Base-by-base conservation (phyloP, 2,888 invertebrate genomes). In the Sabatieria punctata region DNA sequence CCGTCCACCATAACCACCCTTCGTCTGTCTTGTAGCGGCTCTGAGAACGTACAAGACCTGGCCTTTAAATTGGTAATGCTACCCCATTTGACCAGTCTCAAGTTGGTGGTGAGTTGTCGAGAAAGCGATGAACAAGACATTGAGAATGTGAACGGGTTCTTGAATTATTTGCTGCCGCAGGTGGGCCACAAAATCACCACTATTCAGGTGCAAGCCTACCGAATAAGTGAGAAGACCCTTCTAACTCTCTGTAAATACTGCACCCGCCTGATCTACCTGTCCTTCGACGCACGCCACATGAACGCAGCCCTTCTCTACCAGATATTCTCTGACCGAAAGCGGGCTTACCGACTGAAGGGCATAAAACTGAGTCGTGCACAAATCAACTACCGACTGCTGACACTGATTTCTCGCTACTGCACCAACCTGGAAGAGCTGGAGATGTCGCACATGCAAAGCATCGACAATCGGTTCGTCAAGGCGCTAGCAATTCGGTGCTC, bases 381-480 rank as follows among this genome's bases (percentile, higher is more conserved):
- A 8, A 11, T 41, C 15, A 6, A 24, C 15, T 41, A 24, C 4
- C 15, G 25, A 21, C 15, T 15, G 13, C 22, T 38, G n/a, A 21
- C 30, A 18, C 15, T 18, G 18, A n/a, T 41, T 19, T 24, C 15
- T 3, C 2, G 41, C 2, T n/a, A 26, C 6, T 41, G 41, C n/a
- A 4, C 24, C 13, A 11, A 48, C 15, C 27, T 48, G 23, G 44
- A 57, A 49, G 62, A 63, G 18, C 36, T 63, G 35, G 63, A 63
- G 49, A 54, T 57, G 22, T 60, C 61, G 8, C 55, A 61, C 47
- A 63, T 63, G 60, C 41, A 49, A 13, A 51, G 55, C n/a, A 58
- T 63, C 4, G 63, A 63, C 46, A 63, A 63, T 43, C 53, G 62
- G 18, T 63, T 63, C 40, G 47, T 63, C 22, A 49, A 51, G 19